Evolutionary conservation across 2,113 vertebrate species (phyloP).

Genomic region (Gadus macrocephalus): DNA sequence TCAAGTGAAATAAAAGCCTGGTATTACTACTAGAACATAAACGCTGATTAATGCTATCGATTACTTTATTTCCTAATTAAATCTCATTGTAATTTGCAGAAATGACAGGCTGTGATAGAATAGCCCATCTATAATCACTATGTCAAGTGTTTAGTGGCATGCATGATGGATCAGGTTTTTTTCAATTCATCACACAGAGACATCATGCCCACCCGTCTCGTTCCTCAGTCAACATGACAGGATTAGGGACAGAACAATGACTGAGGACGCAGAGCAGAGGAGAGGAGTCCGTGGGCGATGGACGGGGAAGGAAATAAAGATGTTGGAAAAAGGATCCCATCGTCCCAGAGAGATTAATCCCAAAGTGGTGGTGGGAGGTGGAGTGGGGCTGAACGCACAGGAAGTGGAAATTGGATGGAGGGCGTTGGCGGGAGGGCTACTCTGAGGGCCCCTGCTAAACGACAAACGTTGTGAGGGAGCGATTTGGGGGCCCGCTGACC

Average conservation of each 20-base stretch:
- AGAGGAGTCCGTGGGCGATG: constrained; percentile 7
- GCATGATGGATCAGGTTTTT: no score
- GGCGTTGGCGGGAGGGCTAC: constrained; percentile 30
- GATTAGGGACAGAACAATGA: constrained; percentile 28
- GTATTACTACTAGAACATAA: not conserved
- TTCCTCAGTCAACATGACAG: constrained; percentile 14
- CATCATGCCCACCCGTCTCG: constrained; percentile 5
- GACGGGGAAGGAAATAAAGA: constrained; percentile 11
- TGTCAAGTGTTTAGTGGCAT: not conserved
- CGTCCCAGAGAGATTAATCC: no score
- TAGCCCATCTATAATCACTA: no score
- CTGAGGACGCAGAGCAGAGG: constrained; percentile 18
- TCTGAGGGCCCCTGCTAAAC: constrained; percentile 3
- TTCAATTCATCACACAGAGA: constrained; percentile 6
- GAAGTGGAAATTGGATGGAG: not conserved
- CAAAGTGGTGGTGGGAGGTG: no score
- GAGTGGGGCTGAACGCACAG: not conserved
- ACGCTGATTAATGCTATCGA: not conserved
- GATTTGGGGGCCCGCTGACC: constrained; percentile 16
- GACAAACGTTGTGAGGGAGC: constrained; percentile 19
- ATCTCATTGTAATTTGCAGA: not conserved
- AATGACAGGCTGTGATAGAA: not conserved
- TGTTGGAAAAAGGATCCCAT: not conserved
- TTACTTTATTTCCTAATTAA: no score
- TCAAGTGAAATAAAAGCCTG: constrained; percentile 1